phyloP scores from a whole-genome alignment of 2,888 invertebrate species.

The Pherbina coryleti region DNA sequence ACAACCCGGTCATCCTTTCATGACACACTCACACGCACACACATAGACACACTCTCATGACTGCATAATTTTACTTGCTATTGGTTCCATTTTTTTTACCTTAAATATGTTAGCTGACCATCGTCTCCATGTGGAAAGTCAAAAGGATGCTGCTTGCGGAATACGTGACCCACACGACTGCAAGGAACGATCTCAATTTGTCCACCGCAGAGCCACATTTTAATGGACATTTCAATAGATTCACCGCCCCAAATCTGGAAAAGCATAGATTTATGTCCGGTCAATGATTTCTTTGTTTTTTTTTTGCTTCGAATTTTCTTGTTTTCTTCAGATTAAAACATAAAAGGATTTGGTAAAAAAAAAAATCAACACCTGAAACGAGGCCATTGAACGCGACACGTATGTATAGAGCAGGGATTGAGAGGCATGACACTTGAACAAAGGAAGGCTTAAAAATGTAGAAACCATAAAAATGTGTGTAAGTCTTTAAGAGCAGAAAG shows the following conservation, averaged over 20 bases:
- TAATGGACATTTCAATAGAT: constrained; percentile 68
- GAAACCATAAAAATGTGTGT: too few relatives aligned
- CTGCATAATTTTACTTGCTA: neutral
- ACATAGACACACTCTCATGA: neutral
- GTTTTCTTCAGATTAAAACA: neutral
- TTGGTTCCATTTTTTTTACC: constrained; percentile 53
- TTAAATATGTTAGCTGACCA: constrained; percentile 62
- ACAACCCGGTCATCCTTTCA: neutral
- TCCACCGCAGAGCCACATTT: constrained; percentile 70
- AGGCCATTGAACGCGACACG: too few relatives aligned
- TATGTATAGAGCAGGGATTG: too few relatives aligned
- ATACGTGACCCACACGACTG: constrained; percentile 69
- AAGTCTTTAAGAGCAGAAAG: too few relatives aligned
- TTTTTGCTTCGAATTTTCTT: neutral
- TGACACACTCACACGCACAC: neutral
- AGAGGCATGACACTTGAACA: too few relatives aligned
- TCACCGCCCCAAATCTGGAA: constrained; percentile 69
- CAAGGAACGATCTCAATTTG: constrained; percentile 69
- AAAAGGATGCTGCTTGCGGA: constrained; percentile 64
- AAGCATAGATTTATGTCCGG: neutral
- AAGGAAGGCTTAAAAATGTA: too few relatives aligned
- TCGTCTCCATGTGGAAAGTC: constrained; percentile 60
- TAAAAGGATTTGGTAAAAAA: too few relatives aligned
- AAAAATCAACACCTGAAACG: too few relatives aligned
- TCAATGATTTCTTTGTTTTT: constrained; percentile 10